Percentiles rank a stretch among this genome's conserved stretches.
These are phyloP conservation scores for Crioceris asparagi DNA, from an alignment of 2,888 invertebrate genomes.

Conservation along the genomic window DNA sequence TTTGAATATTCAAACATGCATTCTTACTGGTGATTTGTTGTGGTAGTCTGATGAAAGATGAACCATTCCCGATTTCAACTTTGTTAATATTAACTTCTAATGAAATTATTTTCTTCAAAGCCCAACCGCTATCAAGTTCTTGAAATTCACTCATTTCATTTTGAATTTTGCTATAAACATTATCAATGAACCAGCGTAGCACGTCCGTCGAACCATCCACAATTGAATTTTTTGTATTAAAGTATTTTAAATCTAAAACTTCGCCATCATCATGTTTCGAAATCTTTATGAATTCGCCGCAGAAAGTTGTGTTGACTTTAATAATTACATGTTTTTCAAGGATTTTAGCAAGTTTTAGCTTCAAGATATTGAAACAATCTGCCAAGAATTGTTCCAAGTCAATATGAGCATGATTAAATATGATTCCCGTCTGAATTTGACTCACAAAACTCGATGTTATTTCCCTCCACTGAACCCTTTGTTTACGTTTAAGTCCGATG, in stretches of 20 bases:
- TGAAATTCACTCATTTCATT: conserved; percentile 21
- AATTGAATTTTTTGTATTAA: conserved; percentile 15
- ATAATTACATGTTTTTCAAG: conserved; percentile 12
- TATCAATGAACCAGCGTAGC: conserved; percentile 13
- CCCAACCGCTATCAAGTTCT: conserved; percentile 19
- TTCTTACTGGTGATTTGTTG: conserved; percentile 14
- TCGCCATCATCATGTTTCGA: conserved; percentile 12
- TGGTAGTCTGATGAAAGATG: conserved; percentile 19
- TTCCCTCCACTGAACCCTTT: conserved; percentile 6
- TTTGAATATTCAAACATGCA: conserved; percentile 21
- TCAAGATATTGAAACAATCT: conserved; percentile 8
- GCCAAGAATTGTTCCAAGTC: no score
- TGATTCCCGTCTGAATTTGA: conserved; percentile 9
- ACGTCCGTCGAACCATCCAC: conserved; percentile 14
- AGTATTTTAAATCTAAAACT: conserved; percentile 17
- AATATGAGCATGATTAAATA: conserved; percentile 8
- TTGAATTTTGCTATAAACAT: conserved; percentile 13
- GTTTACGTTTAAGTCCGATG: background rate
- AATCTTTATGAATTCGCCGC: conserved; percentile 16
- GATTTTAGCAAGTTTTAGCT: conserved; percentile 9
- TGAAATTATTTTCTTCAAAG: conserved; percentile 14
- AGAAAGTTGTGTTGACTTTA: conserved; percentile 15
- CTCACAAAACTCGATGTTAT: background rate
- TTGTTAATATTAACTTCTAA: conserved; percentile 20
- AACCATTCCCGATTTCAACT: conserved; percentile 14